These are phyloP conservation scores for honey bee (Apis mellifera) DNA, from an alignment of 1,140 invertebrate species.

Conservation along the genomic window DNA sequence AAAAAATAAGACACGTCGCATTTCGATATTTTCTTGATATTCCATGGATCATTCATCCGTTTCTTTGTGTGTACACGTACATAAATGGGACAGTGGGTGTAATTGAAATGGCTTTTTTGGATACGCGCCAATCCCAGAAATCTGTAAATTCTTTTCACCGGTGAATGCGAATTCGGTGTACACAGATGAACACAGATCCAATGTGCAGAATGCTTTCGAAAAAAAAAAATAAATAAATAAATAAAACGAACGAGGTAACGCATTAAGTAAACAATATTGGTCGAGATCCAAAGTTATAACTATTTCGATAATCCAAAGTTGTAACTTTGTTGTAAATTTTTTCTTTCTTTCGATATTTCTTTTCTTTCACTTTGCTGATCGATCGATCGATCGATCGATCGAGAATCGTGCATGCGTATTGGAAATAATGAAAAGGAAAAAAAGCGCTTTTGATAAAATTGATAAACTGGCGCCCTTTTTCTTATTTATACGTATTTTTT, in stretches of 20 bases:
- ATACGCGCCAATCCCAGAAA: not conserved
- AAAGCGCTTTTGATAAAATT: no score
- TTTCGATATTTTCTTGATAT: no score
- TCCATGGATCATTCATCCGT: no score
- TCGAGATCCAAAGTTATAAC: not conserved
- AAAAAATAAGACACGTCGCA: no score
- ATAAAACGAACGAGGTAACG: not conserved
- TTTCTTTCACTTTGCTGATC: no score
- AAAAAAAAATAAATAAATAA: not conserved
- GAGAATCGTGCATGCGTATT: no score
- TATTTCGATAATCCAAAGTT: not conserved
- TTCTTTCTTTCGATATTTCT: no score
- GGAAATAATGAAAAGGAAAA: no score
- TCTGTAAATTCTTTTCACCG: slow-evolving; percentile 13
- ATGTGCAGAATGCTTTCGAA: not conserved
- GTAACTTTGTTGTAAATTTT: no score
- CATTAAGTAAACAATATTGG: not conserved
- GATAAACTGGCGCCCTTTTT: no score
- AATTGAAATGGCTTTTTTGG: slow-evolving; percentile 38
- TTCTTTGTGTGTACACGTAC: not conserved
- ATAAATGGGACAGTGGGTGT: slow-evolving; percentile 5
- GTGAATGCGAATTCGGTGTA: not conserved
- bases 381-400: no score
- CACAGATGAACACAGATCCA: not conserved
- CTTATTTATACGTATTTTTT: not conserved